A percentile compares a stretch with the other conserved stretches of the same genome.
Evolutionary conservation across 2,797 vertebrate species (phyloP).

Genomic region (Mastacembelus armatus): DNA sequence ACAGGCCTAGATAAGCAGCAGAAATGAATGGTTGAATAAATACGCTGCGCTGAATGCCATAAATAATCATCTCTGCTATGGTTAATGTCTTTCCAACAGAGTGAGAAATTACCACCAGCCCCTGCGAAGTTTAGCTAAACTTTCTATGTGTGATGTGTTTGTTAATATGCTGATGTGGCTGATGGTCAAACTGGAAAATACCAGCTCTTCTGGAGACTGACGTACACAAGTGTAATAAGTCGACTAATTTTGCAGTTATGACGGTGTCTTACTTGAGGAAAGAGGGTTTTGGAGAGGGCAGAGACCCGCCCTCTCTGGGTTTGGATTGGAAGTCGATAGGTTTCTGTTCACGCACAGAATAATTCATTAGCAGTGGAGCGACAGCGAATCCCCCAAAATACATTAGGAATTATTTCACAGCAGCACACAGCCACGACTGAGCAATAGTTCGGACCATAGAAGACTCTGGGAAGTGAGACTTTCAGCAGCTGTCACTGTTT

Average conservation of each 20-base stretch:
- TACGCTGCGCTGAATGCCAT: background rate
- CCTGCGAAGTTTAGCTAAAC: too few species aligned
- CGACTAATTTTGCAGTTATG: background rate
- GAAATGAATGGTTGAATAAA: background rate
- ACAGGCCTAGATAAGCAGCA: background rate
- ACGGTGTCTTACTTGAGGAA: background rate
- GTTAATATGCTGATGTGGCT: too few species aligned
- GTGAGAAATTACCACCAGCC: too few species aligned
- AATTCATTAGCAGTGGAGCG: background rate
- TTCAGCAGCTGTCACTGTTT: background rate
- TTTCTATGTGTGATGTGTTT: too few species aligned
- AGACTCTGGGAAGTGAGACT: background rate
- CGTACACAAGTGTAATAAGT: background rate
- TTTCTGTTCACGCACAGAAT: constrained; percentile 13
- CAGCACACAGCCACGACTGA: background rate
- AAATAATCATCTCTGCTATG: background rate
- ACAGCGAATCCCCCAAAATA: background rate
- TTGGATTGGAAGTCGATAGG: background rate
- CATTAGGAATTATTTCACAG: background rate
- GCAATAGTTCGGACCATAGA: background rate
- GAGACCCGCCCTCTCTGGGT: background rate
- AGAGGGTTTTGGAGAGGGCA: background rate
- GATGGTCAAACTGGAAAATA: too few species aligned
- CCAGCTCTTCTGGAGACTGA: background rate
- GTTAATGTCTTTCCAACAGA: background rate